Base-by-base conservation (phyloP, 2,888 invertebrate genomes). In the Acholoe squamosa region DNA sequence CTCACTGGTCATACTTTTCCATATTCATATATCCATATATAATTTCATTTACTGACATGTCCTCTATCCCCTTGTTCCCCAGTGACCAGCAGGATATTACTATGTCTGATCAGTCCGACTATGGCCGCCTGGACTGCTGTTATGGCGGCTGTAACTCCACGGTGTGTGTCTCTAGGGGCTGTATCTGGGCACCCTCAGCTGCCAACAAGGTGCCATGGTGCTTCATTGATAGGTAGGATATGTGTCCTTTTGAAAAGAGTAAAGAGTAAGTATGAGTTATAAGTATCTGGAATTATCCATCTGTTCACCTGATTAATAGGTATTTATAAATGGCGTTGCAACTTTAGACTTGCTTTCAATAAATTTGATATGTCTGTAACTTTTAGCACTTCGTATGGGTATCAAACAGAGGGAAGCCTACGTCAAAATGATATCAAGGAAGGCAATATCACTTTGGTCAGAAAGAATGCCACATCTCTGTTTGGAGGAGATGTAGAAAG, bases 131-230 rank as follows among this genome's bases (percentile, higher is more conserved):
- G 34, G 71, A 89, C 89, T 89, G 89, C 31, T 89, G 89, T 34
- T 34, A 34, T 0, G 61, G 33, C 0, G 52, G 84, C 5, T 86
- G 89, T 71, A 31, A 89, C 71, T 1, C 25, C 19, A 67, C 31
- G 0, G 31, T 16, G n/a, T 89, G 89, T 22, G 43, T 25, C 67
- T 10, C 10, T 1, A 89, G 25, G 25, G 89, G 34, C 19, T 89
- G 89, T 43, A 12, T 89, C n/a, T 89, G 89, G 89, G 22, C 31
- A 67, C 54, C 52, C 12, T 67, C 67, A 12, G 43, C 28, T 7
- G 89, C 67, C 25, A 10, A 56, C 43, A 16, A 33, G 10, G 89
- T 89, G 12, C 89, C 89, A 10, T 89, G 89, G 89, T 89, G 89
- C 28, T 67, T 33, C 33, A 67, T 89, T 12, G 25, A 86, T 31